phyloP scores from a whole-genome alignment of 2,113 vertebrate genomes.

The Nettapus auritus region DNA sequence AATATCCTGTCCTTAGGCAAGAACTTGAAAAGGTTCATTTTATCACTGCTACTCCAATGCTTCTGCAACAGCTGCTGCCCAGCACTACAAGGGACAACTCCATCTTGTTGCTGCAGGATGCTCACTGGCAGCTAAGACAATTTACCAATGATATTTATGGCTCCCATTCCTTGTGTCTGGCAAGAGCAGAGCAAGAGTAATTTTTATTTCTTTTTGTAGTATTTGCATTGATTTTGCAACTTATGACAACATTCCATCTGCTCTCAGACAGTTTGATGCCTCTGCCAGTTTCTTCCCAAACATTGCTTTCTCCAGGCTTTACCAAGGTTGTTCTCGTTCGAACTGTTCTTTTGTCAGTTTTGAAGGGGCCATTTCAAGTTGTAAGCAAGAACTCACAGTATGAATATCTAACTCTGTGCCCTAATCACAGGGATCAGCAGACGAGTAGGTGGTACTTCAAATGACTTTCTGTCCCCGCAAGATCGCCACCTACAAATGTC shows the following conservation, averaged over 20 bases:
- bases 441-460: background rate
- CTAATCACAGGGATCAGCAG: background rate
- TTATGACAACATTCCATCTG: slow-evolving; percentile 33
- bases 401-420: background rate
- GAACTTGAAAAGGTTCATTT: background rate
- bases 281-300: slow-evolving; percentile 20
- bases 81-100: background rate
- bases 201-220: background rate
- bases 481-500: background rate
- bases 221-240: slow-evolving; percentile 46
- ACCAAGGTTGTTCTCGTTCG: background rate
- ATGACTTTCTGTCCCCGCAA: background rate
- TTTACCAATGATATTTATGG: slow-evolving; percentile 11
- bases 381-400: background rate
- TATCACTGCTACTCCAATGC: background rate
- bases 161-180: background rate
- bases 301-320: background rate
- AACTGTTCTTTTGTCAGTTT: background rate
- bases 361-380: background rate
- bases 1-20: background rate
- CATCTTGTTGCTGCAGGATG: background rate
- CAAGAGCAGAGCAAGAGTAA: background rate
- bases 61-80: background rate
- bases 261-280: background rate
- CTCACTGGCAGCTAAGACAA: background rate